Base-by-base conservation (phyloP, 1,140 invertebrate genomes). In the Mamestra configurata region DNA sequence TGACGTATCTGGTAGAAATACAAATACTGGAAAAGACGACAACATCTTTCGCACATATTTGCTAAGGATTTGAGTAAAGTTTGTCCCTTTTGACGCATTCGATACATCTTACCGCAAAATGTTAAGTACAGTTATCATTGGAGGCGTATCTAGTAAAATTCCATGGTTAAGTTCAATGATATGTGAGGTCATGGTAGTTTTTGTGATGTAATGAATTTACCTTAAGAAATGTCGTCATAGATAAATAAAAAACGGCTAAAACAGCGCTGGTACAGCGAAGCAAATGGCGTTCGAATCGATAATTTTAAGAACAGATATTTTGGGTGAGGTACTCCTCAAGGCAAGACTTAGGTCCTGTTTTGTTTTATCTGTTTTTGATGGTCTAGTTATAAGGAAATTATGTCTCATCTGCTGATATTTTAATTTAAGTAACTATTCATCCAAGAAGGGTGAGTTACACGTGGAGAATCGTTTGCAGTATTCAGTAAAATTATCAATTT, bases 41-140 rank as follows among this genome's bases (percentile, higher is more conserved):
- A 40, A 73, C 59, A 59, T 8, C 15, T 51, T 77, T 66, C 46
- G 49, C 75, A 77, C 46, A 64, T 77, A 77, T 77, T 77, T 77
- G n/a, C 55, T 51, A 35, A 77, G 43, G 43, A 18, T 77, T 77
- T 77, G 13, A 20, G 40, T 8, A 66, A 77, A 77, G 40, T 55
- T 31, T 59, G 53, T 66, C 68, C 40, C 43, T 13, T 64, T 43
- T 77, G 75, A 73, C 71, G 71, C 31, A 24, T 53, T 55, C 20
- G 35, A 66, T 43, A 43, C 18, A 66, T 37, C 11, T 31, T 7
- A 40, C 10, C 20, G 10, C 31, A 57, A 40, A 73, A 27, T 51
- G 20, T 46, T 72, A 20, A 46, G 27, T 55, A 72, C 68, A 53
- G 70, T 72, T 72, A 72, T 20, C 27, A 46, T 53, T 20, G 4